Conservation (phyloP, 2,797 vertebrate species). For the Tenualosa ilisha region DNA sequence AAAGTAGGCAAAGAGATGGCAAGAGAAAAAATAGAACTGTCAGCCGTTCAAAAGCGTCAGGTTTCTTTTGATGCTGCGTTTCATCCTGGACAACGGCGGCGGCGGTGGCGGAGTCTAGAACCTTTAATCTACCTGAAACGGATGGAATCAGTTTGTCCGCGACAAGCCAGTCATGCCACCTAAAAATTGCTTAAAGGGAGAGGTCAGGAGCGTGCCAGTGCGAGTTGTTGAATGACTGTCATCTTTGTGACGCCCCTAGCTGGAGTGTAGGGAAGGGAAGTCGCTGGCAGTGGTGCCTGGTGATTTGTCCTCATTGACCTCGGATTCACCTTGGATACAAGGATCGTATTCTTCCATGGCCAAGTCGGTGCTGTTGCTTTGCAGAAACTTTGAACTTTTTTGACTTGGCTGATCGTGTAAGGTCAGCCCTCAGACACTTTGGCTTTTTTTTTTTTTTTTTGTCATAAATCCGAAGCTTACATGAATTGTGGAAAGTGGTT, state of each 20-base stretch:
- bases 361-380: neutral
- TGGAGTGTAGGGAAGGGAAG: neutral
- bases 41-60: conserved; percentile 47
- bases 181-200: neutral
- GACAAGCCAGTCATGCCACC: conserved; percentile 21
- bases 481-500: neutral
- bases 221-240: neutral
- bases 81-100: conserved; percentile 33
- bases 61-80: conserved; percentile 44
- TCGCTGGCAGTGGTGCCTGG: neutral
- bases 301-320: neutral
- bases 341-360: neutral
- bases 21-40: conserved; percentile 34
- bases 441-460: neutral
- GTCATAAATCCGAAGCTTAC: neutral
- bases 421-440: neutral
- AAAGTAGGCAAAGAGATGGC: neutral
- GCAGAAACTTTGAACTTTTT: conserved; percentile 4
- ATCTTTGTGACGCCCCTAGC: neutral
- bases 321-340: neutral
- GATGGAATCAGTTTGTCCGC: conserved; percentile 58
- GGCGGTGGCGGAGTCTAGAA: neutral
- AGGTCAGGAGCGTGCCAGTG: neutral
- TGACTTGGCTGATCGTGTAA: neutral
- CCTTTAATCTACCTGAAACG: conserved; percentile 75